Evolutionary conservation across 2,888 invertebrate species (phyloP), one percentile per base, ranked within the genome.

Genomic region (Myathropa florea): DNA sequence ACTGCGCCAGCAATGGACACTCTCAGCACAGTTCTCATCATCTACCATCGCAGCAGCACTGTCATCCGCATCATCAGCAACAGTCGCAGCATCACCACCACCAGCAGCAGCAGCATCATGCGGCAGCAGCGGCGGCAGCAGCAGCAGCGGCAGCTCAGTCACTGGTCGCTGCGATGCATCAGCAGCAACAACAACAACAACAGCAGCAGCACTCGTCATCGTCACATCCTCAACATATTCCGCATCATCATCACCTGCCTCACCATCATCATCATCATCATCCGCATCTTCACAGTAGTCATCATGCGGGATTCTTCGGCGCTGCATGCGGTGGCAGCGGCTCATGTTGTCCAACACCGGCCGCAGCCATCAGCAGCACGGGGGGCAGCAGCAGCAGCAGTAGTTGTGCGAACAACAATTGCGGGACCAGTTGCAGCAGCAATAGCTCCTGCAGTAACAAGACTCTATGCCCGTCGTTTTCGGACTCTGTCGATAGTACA

Each of bases 401-500:
- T 55, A 85, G 71, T 70, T 83, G 85, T 53, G 70, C 70, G 39
- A 86, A 83, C 23, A 86, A 83, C 28, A 86, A 83, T 83, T 86
- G 83, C 80, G 80, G 83, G 87, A 83, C 83, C 87, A 87, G 79
- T 73, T 86, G 83, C 88, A 88, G 77, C 39, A 87, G 73, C 80
- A 85, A 67, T 67, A 83, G 73, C 84, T 80, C 76, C 21, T 84
- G 67, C 84, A 87, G 57, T 65, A 87, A 65, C 79, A 88, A 80
- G 60, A 84, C 83, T 78, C 76, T 82, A 53, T 88, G 80, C 65
- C 88, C 84, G 75, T 80, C 83, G 21, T 89, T 88, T 88, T 88
- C 89, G 71, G 89, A 89, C 78, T 89, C 89, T 78, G 90, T 89
- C 73, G 90, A 90, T 79, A 90, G 90, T 89, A 90, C 90, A 89